These are phyloP conservation scores for Bruchidius siliquastri DNA, from an alignment of 2,888 invertebrate genomes.

Conservation along the genomic window DNA sequence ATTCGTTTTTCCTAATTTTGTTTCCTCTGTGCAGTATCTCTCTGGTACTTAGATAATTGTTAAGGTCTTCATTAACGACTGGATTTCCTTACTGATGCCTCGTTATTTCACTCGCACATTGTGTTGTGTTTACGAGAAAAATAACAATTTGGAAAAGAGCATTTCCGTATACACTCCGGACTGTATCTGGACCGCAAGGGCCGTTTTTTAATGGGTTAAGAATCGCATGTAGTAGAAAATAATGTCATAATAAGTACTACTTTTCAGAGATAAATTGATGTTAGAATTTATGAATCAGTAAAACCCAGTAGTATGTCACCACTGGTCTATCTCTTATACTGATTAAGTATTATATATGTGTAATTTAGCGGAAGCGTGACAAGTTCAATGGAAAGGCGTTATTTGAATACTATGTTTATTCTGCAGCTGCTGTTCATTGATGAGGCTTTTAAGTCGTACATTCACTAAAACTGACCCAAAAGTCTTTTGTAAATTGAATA, in stretches of 20 bases:
- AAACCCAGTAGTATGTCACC: background rate
- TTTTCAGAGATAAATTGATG: background rate
- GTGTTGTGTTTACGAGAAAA: constrained; percentile 86
- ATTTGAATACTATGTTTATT: too few species aligned
- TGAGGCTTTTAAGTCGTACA: too few species aligned
- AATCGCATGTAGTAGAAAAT: background rate
- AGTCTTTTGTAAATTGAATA: too few species aligned
- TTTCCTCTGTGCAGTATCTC: background rate
- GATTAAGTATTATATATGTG: background rate
- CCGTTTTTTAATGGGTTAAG: background rate
- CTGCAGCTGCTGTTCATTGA: too few species aligned
- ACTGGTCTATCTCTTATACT: background rate
- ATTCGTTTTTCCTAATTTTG: background rate
- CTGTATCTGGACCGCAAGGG: constrained; percentile 23
- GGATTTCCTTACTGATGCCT: constrained; percentile 11
- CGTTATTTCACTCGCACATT: constrained; percentile 52
- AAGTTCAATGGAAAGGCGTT: background rate
- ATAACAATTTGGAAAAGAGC: constrained; percentile 74
- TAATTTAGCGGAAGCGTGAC: background rate
- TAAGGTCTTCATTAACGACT: background rate
- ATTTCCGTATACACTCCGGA: constrained; percentile 85
- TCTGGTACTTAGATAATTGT: background rate
- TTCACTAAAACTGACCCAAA: too few species aligned
- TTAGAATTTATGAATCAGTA: background rate
- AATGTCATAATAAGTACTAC: background rate